Evolutionary conservation across 2,888 invertebrate genomes (phyloP), one percentile per base, ranked within the genome.

Genomic region (Anodontia alba): DNA sequence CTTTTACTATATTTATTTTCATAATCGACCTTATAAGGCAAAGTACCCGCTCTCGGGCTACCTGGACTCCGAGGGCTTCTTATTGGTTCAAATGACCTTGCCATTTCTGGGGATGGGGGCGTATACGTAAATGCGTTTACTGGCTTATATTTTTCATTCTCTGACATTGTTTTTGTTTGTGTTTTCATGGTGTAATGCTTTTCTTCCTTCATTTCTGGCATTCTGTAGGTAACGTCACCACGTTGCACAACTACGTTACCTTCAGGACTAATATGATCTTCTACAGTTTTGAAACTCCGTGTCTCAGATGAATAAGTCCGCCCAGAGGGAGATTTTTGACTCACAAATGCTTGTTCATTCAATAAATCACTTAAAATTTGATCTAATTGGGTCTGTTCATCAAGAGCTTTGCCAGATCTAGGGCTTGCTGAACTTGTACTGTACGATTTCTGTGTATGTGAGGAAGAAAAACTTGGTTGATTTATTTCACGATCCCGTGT

Each of bases 351-450:
- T 81, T 91, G 91, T 57, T 94, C 93, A 43, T 91, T 92, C 62
- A 94, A 90, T 77, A 94, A 86, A 86, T 94, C 94, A 80, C 91
- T 93, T 38, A 94, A 86, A 73, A 94, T 92, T 67, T 92, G 92
- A 86, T 94, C 94, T 42, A 94, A 84, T 84, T 94, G 92, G 23
- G 89, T 90, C 68, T 91, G 91, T 77, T 93, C 93, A 26, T 92
- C 91, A 10, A 89, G 77, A n/a, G 91, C 85, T 54, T 87, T 87
- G 2, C 87, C 78, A 5, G 83, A 81, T 17, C 83, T 76, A 12
- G 86, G 86, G 36, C 83, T 81, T 0, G 83, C 69, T 17, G 83
- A 79, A 26, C 66, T 72, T 12, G 83, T 57, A 46, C 81, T 79
- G 75, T 86, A 83, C 5, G 83, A 83, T 69, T 86, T 86, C 38